Conservation (phyloP, 2,888 invertebrate species). For the Branchellion lobata region DNA sequence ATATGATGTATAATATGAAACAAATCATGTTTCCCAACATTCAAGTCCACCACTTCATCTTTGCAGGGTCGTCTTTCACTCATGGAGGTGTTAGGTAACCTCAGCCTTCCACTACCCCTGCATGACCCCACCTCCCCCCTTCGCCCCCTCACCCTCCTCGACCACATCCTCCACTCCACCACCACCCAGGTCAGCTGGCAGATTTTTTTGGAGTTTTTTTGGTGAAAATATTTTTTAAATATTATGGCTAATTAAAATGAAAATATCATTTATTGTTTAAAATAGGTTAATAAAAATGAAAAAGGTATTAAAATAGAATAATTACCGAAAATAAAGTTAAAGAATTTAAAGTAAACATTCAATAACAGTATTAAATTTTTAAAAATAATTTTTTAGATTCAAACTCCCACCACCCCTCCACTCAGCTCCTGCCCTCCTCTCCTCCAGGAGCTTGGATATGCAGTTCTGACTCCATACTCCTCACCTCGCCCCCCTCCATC, state of each 20-base stretch:
- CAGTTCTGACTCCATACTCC: constrained; percentile 62
- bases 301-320: background rate
- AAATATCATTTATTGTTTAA: background rate
- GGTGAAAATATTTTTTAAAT: constrained; percentile 36
- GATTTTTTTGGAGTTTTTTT: constrained; percentile 29
- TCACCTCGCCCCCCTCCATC: constrained; percentile 41
- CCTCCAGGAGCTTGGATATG: constrained; percentile 63
- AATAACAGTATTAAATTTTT: too few relatives aligned
- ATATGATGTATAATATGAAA: too few relatives aligned
- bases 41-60: too few relatives aligned
- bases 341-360: too few relatives aligned
- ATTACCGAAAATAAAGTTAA: background rate
- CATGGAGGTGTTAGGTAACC: background rate
- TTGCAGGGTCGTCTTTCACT: constrained; percentile 13
- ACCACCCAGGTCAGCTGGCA: background rate
- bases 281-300: constrained; percentile 3
- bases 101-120: background rate
- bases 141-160: background rate
- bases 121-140: background rate
- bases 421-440: constrained; percentile 57
- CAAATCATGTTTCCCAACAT: too few relatives aligned
- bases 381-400: too few relatives aligned
- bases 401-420: background rate
- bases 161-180: background rate
- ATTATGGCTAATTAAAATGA: background rate